These are phyloP conservation scores for Linnaemya tessellans DNA, from an alignment of 2,888 invertebrate genomes.

Conservation along the genomic window DNA sequence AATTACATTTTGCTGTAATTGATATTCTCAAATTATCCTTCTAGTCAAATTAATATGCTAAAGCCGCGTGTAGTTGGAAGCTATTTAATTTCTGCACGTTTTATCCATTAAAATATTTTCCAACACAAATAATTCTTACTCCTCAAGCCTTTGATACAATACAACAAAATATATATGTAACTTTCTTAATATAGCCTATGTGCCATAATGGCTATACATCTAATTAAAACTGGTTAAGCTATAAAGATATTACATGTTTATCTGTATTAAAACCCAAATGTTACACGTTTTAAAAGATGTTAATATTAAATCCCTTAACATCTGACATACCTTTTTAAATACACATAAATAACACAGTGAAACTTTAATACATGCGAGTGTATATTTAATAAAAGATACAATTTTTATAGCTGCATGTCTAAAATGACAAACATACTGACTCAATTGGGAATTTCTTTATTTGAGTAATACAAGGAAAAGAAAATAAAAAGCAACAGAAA, in stretches of 20 bases:
- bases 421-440: constrained; percentile 39
- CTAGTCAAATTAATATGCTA: not conserved
- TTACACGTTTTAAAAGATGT: constrained; percentile 65
- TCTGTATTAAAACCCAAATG: constrained; percentile 53
- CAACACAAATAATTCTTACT: not conserved
- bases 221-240: constrained; percentile 41
- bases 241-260: constrained; percentile 44
- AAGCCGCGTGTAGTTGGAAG: not conserved
- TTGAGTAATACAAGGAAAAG: constrained; percentile 11
- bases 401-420: constrained; percentile 6
- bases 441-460: constrained; percentile 61
- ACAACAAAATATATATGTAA: too few relatives aligned
- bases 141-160: not conserved
- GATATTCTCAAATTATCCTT: not conserved
- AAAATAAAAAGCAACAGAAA: not conserved
- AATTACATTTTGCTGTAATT: too few relatives aligned
- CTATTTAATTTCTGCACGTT: constrained; percentile 7
- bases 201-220: constrained; percentile 22
- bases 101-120: constrained; percentile 19
- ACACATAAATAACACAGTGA: constrained; percentile 55
- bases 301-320: constrained; percentile 70
- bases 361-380: constrained; percentile 23
- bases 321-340: constrained; percentile 67
- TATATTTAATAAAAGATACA: constrained; percentile 16
- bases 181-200: not conserved